Percentiles rank a stretch among this genome's conserved stretches.
Conservation (phyloP, 2,113 vertebrate genomes). For the Calidris pugnax region DNA sequence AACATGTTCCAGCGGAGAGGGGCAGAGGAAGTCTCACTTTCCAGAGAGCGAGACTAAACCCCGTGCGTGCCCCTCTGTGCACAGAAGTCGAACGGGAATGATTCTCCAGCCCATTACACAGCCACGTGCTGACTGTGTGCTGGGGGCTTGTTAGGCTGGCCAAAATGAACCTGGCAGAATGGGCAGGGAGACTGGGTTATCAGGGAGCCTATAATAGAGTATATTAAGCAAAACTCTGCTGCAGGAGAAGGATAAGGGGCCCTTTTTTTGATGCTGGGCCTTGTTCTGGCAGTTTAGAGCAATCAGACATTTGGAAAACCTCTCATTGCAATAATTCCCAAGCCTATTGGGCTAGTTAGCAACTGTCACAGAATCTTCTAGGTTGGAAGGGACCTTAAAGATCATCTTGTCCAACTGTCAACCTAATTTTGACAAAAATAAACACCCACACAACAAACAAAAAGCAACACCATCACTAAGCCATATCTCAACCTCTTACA, state of each 20-base stretch:
- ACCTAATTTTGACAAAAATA: too few relatives aligned
- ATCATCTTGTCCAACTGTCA: too few relatives aligned
- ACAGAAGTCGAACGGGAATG: background rate
- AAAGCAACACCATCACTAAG: too few relatives aligned
- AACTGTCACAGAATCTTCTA: background rate
- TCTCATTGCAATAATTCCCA: background rate
- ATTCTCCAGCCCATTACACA: background rate
- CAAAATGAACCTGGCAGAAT: background rate
- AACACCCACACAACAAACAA: too few relatives aligned
- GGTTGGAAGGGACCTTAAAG: too few relatives aligned
- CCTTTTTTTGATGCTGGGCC: background rate
- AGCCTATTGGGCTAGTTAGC: background rate
- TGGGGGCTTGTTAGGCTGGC: background rate
- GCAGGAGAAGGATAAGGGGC: background rate
- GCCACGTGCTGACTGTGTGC: background rate
- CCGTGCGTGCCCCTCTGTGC: accelerated
- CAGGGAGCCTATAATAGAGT: background rate
- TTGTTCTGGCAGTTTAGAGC: background rate
- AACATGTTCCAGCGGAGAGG: background rate
- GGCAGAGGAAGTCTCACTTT: background rate
- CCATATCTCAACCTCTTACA: background rate
- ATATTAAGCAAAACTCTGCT: background rate
- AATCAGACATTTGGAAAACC: background rate
- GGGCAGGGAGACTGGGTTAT: background rate
- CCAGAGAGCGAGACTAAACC: background rate